Base-by-base conservation (phyloP, 2,797 vertebrate genomes). In the Enoplosus armatus region DNA sequence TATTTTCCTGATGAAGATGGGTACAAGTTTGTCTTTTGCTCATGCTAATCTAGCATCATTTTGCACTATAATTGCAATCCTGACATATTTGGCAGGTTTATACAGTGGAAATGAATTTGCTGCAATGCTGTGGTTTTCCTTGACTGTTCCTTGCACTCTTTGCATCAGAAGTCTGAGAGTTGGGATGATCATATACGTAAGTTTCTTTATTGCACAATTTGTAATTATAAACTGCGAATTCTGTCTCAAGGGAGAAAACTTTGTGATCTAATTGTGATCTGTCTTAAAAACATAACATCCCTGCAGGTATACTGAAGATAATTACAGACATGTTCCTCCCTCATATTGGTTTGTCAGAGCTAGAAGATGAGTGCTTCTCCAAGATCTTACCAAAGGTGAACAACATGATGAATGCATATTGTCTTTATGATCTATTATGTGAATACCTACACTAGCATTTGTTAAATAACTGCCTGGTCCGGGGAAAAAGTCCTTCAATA, bases 271-370 rank as follows among this genome's bases (percentile, higher is more conserved):
- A 50, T 2, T 26, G 20, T 69, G 14, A 61, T 9, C 24, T 37
- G 2, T 78, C 2, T 58, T 7, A 41, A 71, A 73, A 63, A 31
- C n/a, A 14, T 8, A 26, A n/a, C 35, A 41, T 68, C 11, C 37
- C 91, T 82, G 29, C 87, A 99, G 98, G 96, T 92, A 90, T 98
- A 81, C 87, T 99, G 84, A 97, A 95, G 92, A 93, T 97, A 72
- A 95, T 98, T 65, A 96, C 95, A 61, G 96, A 97, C 83, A 95
- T 95, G 96, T 98, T 99, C 94, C 94, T 99, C 64, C 98, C 98
- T 26, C 97, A 99, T 80, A 94, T 99, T 69, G 92, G 87, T 82
- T 85, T 96, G 20, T 79, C 94, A 85, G 95, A 97, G 39, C 55
- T 98, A 73, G 98, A 99, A 81, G 85, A 93, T 26, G 90, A 91